A percentile compares a stretch with the other conserved stretches of the same genome.
Evolutionary conservation across 2,888 invertebrate species (phyloP).

Genomic region (Brachynemurus nebulosus): DNA sequence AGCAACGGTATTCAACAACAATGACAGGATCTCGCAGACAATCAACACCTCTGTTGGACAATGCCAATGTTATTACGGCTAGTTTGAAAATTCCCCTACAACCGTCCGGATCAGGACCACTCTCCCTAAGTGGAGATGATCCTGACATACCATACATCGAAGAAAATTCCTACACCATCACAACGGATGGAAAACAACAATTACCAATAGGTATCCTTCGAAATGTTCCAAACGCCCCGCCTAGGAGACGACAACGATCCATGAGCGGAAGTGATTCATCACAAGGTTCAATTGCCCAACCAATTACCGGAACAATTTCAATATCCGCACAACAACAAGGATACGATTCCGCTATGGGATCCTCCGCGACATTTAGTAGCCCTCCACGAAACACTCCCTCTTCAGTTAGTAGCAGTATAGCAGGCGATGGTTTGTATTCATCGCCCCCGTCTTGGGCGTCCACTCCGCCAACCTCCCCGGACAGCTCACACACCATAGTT

Average conservation of each 20-base stretch:
- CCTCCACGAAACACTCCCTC: slow-evolving; percentile 35
- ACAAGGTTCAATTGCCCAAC: slow-evolving; percentile 24
- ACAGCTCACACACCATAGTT: slow-evolving; percentile 36
- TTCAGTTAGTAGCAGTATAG: slow-evolving; percentile 25
- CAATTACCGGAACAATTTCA: slow-evolving; percentile 31
- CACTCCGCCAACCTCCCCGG: slow-evolving; percentile 42
- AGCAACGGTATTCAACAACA: slow-evolving; percentile 13
- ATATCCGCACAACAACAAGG: slow-evolving; percentile 25
- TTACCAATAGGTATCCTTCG: slow-evolving; percentile 28
- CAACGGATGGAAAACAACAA: slow-evolving; percentile 25
- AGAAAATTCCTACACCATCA: slow-evolving; percentile 31
- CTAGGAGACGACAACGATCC: slow-evolving; percentile 34
- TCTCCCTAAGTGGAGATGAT: slow-evolving; percentile 42
- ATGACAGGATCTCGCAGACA: slow-evolving; percentile 33
- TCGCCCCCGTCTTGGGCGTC: slow-evolving; percentile 45
- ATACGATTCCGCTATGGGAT: slow-evolving; percentile 52
- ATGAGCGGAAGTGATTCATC: slow-evolving; percentile 37
- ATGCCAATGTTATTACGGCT: slow-evolving; percentile 57
- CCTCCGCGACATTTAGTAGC: slow-evolving; percentile 40
- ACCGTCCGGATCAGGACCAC: slow-evolving; percentile 27
- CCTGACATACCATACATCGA: slow-evolving; percentile 56
- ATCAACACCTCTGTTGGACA: slow-evolving; percentile 43
- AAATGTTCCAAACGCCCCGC: slow-evolving; percentile 30
- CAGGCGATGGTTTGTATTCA: slow-evolving; percentile 31
- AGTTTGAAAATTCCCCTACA: slow-evolving; percentile 60